These are phyloP conservation scores for Gadopsis bispinosus DNA, from an alignment of 2,797 vertebrate genomes.

Conservation along the genomic window DNA sequence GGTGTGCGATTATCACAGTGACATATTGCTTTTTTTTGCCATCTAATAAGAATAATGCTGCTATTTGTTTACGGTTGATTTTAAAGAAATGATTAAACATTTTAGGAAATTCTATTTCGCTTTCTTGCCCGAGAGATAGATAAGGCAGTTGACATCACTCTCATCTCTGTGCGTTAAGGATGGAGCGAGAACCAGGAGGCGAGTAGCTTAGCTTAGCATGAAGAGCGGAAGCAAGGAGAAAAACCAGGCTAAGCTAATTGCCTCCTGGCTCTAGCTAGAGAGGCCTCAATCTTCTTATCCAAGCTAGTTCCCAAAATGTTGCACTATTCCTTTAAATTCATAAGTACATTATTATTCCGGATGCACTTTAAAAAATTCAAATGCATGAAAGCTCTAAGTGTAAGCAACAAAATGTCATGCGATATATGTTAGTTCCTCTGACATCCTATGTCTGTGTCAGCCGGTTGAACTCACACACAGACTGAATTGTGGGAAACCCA, in stretches of 20 bases:
- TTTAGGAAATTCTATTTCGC: neutral
- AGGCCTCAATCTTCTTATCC: neutral
- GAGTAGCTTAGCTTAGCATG: constrained; percentile 11
- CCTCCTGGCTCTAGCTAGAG: neutral
- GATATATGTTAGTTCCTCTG: neutral
- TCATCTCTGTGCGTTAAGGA: neutral
- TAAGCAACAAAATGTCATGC: neutral
- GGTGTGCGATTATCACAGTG: neutral
- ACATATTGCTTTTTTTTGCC: neutral
- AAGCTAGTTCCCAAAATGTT: neutral
- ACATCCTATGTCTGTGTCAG: neutral
- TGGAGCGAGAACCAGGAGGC: neutral
- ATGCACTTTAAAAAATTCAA: neutral
- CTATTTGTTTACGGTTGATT: neutral
- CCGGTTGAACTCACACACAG: neutral
- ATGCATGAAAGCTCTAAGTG: neutral
- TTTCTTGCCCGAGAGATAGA: neutral
- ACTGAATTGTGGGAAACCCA: constrained; percentile 15
- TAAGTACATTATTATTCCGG: neutral
- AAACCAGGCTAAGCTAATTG: neutral
- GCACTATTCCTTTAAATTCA: neutral
- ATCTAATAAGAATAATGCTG: neutral
- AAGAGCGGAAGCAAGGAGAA: neutral
- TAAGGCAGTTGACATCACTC: neutral
- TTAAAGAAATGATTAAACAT: neutral